These are phyloP conservation scores for Falcaria lacertinaria DNA, from an alignment of 2,888 invertebrate species.

Conservation along the genomic window DNA sequence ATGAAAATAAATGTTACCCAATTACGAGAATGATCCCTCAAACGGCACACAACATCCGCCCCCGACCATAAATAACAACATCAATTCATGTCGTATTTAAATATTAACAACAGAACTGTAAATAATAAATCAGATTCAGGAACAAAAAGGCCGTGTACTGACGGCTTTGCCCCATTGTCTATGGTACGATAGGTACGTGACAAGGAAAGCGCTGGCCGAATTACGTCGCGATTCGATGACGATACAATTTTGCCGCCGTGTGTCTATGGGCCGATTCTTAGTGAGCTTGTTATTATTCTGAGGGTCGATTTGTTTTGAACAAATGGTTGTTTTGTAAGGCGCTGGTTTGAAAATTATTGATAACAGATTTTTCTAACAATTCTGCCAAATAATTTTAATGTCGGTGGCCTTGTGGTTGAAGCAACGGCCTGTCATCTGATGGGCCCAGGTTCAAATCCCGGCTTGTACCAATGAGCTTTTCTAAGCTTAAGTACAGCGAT, in stretches of 20 bases:
- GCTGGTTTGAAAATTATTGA: too few relatives aligned
- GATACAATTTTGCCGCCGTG: conserved; percentile 16
- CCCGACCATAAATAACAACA: conserved; percentile 4
- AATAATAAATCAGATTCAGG: conserved; percentile 6
- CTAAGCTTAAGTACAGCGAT: too few relatives aligned
- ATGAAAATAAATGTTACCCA: not conserved
- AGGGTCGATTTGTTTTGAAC: too few relatives aligned
- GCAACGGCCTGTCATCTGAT: too few relatives aligned
- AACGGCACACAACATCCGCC: conserved; percentile 9
- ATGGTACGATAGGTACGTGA: conserved; percentile 66
- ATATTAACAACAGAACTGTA: conserved; percentile 4
- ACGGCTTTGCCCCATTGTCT: conserved; percentile 30
- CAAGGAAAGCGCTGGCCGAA: conserved; percentile 51
- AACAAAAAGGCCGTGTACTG: conserved; percentile 35
- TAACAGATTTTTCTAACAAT: too few relatives aligned
- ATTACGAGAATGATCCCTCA: conserved; percentile 9
- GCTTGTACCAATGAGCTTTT: too few relatives aligned
- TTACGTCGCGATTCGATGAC: conserved; percentile 46
- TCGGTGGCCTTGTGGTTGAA: too few relatives aligned
- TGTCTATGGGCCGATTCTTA: not conserved
- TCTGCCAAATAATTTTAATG: too few relatives aligned
- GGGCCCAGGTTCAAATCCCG: too few relatives aligned
- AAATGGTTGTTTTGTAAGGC: too few relatives aligned
- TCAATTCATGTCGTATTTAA: conserved; percentile 3
- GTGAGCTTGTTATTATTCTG: too few relatives aligned